phyloP scores from a whole-genome alignment of 2,797 vertebrate genomes.

The Pseudochaenichthys georgianus region DNA sequence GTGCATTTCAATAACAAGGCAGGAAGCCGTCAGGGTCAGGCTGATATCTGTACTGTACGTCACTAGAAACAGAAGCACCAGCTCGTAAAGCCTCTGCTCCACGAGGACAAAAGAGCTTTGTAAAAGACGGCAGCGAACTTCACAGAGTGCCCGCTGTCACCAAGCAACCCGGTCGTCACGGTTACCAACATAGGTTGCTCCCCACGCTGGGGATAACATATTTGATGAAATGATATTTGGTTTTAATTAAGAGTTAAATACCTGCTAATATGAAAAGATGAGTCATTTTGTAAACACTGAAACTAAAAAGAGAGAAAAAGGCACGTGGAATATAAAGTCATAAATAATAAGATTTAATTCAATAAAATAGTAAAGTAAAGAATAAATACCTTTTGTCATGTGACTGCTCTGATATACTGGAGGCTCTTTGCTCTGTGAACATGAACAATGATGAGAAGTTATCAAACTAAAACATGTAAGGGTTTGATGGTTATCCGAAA shows the following conservation, averaged over 20 bases:
- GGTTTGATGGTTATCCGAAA: no score
- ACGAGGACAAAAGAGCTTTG: conserved; percentile 41
- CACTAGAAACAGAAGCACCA: conserved; percentile 13
- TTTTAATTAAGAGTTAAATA: conserved; percentile 19
- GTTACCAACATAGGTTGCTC: conserved; percentile 40
- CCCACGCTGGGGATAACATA: conserved; percentile 4
- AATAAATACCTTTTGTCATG: conserved; percentile 79
- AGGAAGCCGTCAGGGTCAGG: conserved; percentile 15
- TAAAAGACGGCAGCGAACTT: conserved; percentile 49
- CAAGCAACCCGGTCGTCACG: conserved; percentile 47
- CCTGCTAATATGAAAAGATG: not conserved
- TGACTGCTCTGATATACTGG: conserved; percentile 65
- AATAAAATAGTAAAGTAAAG: not conserved
- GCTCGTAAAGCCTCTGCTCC: conserved; percentile 24
- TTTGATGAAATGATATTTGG: conserved; percentile 5
- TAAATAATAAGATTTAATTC: not conserved
- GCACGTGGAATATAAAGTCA: not conserved
- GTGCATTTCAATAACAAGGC: not conserved
- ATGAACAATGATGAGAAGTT: conserved; percentile 18
- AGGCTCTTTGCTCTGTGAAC: conserved; percentile 75
- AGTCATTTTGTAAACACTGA: not conserved
- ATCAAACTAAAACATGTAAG: conserved; percentile 2
- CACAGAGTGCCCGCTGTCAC: conserved; percentile 38
- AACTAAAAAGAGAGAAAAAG: not conserved
- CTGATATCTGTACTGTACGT: conserved; percentile 22